Base-by-base conservation (phyloP, 2,888 invertebrate genomes). In the Cataglyphis cursor region DNA sequence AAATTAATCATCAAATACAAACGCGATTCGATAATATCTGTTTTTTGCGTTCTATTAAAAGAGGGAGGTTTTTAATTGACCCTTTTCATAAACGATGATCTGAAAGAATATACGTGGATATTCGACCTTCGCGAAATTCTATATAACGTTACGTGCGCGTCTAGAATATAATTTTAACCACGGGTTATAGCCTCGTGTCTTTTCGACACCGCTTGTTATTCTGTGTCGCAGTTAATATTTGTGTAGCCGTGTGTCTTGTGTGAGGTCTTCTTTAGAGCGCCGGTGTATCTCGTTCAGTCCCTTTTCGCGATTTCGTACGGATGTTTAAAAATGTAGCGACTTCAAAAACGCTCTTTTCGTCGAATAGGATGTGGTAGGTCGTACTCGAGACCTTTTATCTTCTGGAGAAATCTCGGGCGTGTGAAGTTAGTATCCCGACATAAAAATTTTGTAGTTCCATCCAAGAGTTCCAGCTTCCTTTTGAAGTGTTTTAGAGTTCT, bases 351-450 rank as follows among this genome's bases (percentile, higher is more conserved):
- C 28, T 15, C 78, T 84, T n/a, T 84, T 83, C 81, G 84, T 92
- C 93, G 90, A 89, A 94, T 94, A 94, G 94, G 93, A 94, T 94
- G 93, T 88, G 91, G 92, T 89, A 92, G 91, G 85, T 93, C 93
- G 83, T 90, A 90, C 73, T 74, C 85, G 82, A 78, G 85, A 68
- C 57, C 86, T 59, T 81, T 89, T 80, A 85, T 87, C 73, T 74
- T 78, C 75, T 78, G 82, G 66, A 72, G 61, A 57, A 74, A 84
- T 74, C 83, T 68, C 84, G 90, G n/a, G n/a, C n/a, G n/a, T n/a
- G n/a, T n/a, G n/a, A n/a, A n/a, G n/a, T n/a, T n/a, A n/a, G n/a
- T n/a, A n/a, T n/a, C n/a, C n/a, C n/a, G n/a, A n/a, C n/a, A n/a
- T n/a, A n/a, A n/a, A n/a, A n/a, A n/a, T n/a, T n/a, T n/a, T n/a